Base-by-base conservation (phyloP, 1,140 invertebrate species). In the Polyergus mexicanus region DNA sequence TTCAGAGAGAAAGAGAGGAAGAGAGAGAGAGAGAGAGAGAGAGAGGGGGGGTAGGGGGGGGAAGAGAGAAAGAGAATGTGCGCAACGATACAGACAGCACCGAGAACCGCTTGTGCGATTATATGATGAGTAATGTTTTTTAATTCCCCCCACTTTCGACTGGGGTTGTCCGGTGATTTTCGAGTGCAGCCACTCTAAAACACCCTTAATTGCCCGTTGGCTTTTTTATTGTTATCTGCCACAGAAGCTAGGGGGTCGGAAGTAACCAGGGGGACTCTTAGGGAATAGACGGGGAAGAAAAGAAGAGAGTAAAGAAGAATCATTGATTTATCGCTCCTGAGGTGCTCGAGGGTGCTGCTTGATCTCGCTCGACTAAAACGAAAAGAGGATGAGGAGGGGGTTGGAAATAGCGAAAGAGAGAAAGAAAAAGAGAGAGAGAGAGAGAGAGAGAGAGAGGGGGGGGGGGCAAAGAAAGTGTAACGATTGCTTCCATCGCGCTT, bases 81-180 rank as follows among this genome's bases (percentile, higher is more conserved):
- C 47, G 87, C 13, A 51, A 85, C 75, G 80, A 60, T 58, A 85
- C 83, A 86, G 74, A 85, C 86, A 85, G 88, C 76, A 74, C 80
- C 85, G 85, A 89, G 89, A 90, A 85, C 78, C 85, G 71, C 87
- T 86, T 63, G 85, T 74, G 90, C 93, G 94, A 95, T 95, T 95
- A 95, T 95, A 74, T 94, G 94, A 95, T 95, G 95, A 95, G 94
- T 95, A 95, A 95, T 95, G 94, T 93, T 95, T 95, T 95, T 94
- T 95, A 95, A 95, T 95, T 94, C 92, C 93, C 93, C 92, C 88
- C 87, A 62, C 90, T 86, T 88, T 86, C 75, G 80, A 47, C 76
- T n/a, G 65, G 80, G 88, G 87, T 86, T 86, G 76, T 87, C 71
- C 90, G 89, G 88, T 92, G 91, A 91, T 92, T 92, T 86, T 93